Percentiles rank a stretch among this genome's conserved stretches.
These are phyloP conservation scores for Hycleus cichorii DNA, from an alignment of 1,140 invertebrate genomes.

Conservation along the genomic window DNA sequence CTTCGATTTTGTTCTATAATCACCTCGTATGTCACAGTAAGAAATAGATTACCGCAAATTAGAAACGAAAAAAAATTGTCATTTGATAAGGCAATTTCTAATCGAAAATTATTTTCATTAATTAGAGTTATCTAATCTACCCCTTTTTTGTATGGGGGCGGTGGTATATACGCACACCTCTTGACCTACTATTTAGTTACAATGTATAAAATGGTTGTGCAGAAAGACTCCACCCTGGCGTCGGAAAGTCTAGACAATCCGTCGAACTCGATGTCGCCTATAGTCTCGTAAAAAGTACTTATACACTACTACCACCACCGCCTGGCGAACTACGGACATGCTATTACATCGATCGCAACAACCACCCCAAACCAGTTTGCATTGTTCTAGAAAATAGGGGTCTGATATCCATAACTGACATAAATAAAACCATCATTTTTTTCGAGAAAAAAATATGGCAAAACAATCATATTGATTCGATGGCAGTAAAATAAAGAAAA, in stretches of 20 bases:
- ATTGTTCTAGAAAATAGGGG: slow-evolving; percentile 1
- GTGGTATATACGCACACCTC: not conserved
- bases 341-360: slow-evolving; percentile 12
- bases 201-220: slow-evolving; percentile 1
- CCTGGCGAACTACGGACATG: slow-evolving; percentile 3
- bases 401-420: too few relatives aligned
- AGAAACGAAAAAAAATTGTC: not conserved
- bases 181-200: slow-evolving; percentile 8
- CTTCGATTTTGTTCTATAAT: too few relatives aligned
- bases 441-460: too few relatives aligned
- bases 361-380: slow-evolving; percentile 4
- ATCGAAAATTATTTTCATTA: not conserved
- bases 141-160: not conserved
- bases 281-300: slow-evolving; percentile 7
- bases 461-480: too few relatives aligned
- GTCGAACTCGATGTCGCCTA: slow-evolving; percentile 11
- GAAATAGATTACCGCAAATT: not conserved
- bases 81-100: not conserved
- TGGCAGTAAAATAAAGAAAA: too few relatives aligned
- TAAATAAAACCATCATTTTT: too few relatives aligned
- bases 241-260: slow-evolving; percentile 11
- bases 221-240: slow-evolving; percentile 9
- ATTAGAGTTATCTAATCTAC: not conserved
- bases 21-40: not conserved
- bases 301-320: not conserved